A percentile compares a stretch with the other conserved stretches of the same genome.
These are phyloP conservation scores for Pseudococcus jackbeardsleyi DNA, from an alignment of 2,888 invertebrate genomes.

Conservation along the genomic window DNA sequence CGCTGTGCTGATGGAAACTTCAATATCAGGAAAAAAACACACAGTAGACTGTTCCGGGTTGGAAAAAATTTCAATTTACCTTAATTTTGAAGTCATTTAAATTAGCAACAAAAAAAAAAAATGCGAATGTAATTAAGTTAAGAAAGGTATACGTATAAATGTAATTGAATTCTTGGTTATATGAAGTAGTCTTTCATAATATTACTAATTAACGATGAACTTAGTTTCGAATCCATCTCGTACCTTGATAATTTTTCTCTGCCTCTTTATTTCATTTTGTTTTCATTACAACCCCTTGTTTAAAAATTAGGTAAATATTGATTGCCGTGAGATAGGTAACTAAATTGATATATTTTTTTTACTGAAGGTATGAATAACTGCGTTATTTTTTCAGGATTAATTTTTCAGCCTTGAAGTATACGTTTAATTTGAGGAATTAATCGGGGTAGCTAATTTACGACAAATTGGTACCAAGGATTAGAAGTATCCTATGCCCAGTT, in stretches of 20 bases:
- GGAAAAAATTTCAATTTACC: slow-evolving; percentile 30
- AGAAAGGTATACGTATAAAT: slow-evolving; percentile 47
- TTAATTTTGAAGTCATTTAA: slow-evolving; percentile 45
- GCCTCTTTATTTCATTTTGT: neutral
- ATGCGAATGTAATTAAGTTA: slow-evolving; percentile 18
- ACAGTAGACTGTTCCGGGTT: slow-evolving; percentile 13
- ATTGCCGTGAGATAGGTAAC: neutral
- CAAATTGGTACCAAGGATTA: no score
- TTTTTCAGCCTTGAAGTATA: neutral
- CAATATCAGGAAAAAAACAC: neutral
- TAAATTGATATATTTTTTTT: neutral
- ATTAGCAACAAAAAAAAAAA: slow-evolving; percentile 29
- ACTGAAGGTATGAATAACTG: neutral
- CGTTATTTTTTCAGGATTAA: neutral
- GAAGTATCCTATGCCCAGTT: no score
- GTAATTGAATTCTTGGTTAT: slow-evolving; percentile 39
- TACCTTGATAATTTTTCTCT: neutral
- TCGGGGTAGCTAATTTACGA: no score
- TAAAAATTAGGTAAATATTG: neutral
- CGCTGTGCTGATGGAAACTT: neutral
- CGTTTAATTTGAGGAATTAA: no score
- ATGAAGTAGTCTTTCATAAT: slow-evolving; percentile 47
- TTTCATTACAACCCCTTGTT: slow-evolving; percentile 32
- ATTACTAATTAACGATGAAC: slow-evolving; percentile 40
- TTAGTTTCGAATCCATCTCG: slow-evolving; percentile 1